These are phyloP conservation scores for Dromiciops gliroides DNA, from an alignment of 2,113 vertebrate genomes.

Conservation along the genomic window DNA sequence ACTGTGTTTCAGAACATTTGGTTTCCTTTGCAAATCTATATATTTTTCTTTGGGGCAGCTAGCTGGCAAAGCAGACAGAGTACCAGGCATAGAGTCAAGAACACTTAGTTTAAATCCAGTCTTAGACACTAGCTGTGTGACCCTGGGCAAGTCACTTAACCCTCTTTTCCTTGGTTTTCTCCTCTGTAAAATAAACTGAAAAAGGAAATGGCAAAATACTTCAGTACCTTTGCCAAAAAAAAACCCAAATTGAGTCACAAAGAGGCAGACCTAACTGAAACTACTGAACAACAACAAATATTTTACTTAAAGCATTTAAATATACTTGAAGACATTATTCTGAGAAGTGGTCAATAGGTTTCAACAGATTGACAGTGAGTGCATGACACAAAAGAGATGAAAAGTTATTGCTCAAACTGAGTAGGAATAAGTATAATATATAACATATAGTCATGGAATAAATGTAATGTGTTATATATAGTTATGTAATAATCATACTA, in stretches of 20 bases:
- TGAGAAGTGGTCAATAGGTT: neutral
- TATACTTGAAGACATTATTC: neutral
- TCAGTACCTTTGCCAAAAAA: neutral
- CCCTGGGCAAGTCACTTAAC: too few relatives aligned
- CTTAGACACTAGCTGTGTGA: neutral
- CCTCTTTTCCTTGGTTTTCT: neutral
- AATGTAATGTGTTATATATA: neutral
- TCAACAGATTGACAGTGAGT: neutral
- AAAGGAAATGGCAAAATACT: neutral
- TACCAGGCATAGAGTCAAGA: neutral
- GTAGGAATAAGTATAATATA: neutral
- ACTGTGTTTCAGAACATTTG: neutral
- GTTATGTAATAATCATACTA: neutral
- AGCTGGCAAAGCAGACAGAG: neutral
- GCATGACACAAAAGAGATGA: neutral
- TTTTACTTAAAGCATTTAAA: neutral
- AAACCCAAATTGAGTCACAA: neutral
- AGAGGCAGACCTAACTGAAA: neutral
- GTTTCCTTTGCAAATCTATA: neutral
- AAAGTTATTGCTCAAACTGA: neutral
- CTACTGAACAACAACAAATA: neutral
- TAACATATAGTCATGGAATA: neutral
- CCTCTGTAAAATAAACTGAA: neutral
- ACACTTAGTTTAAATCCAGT: neutral
- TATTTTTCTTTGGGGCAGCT: neutral